Base-by-base conservation (phyloP, 2,797 vertebrate species). In the Orientallactaga sibirica region DNA sequence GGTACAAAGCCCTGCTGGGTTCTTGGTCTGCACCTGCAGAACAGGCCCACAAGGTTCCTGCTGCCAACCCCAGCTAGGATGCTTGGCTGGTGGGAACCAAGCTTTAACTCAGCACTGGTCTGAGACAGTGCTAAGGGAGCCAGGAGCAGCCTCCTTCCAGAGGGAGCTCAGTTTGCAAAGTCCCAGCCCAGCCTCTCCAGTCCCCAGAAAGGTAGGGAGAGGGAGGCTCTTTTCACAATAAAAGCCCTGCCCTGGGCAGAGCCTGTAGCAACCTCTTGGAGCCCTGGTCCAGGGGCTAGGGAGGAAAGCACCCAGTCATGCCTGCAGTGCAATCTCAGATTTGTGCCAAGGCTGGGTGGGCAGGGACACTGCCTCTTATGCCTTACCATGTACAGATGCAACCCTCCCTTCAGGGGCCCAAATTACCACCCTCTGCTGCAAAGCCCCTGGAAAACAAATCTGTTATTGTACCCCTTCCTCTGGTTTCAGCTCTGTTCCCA, bases 221-320 rank as follows among this genome's bases (percentile, higher is more conserved):
- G 55, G 86, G 89, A 86, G 94, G 71, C 71, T 82, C 96, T 92
- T 93, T 97, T 97, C 96, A 97, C 92, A 96, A 96, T 96, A 97
- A 97, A 93, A 97, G 97, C 95, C 96, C 96, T 95, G 78, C 79
- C 86, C 79, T 0, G 67, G 66, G 78, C 77, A 77, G 27, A 0
- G 58, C 79, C 86, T 18, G n/a, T 83, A 1, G 22, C 58, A 43
- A 74, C 55, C 0, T 81, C 67, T 61, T 4, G 12, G 10, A 82
- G 81, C 37, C 0, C 73, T 19, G 70, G 85, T 66, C 88, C 90
- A 85, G 92, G 93, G 91, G 82, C 85, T 20, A 12, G 70, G n/a
- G 48, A 48, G 48, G 48, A 48, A 48, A 48, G 48, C 10, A 48
- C 8, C 48, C 48, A 48, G 48, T 48, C 48, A 48, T 48, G 48